Base-by-base conservation (phyloP, 2,113 vertebrate genomes). In the Sturnus vulgaris region DNA sequence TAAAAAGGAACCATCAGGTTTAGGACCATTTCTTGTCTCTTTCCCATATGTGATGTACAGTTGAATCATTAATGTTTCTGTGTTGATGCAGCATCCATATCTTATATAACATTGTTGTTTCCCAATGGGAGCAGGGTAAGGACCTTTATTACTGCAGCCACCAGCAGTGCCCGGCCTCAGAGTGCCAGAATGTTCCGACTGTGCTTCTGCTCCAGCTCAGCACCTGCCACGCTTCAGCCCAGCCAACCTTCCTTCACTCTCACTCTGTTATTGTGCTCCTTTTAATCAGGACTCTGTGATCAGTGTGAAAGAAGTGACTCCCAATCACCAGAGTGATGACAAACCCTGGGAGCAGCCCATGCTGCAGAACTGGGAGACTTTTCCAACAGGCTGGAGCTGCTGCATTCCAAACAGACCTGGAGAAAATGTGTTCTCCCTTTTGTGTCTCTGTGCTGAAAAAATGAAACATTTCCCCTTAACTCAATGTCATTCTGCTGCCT, bases 91-190 rank as follows among this genome's bases (percentile, higher is more conserved):
- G 47, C 47, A 25, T 3, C 66, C 47, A 10, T 4, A 7, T 23
- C 24, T 59, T 44, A 1, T n/a, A 3, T 1, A 47, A 12, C 22
- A 10, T 4, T 15, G 55, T 21, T 56, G 33, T 37, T 77, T 63
- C 47, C 82, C 68, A 20, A 0, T 3, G 47, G 50, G 70, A 13
- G 11, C 66, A 33, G 35, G 25, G 11, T 1, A 9, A 75, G 44
- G 70, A 44, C 7, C 5, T 64, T 39, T 6, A 0, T 46, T 7
- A 0, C 11, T 53, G 3, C 61, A 23, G 69, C 31, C 13, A 6
- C 19, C 63, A n/a, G 91, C 42, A 2, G n/a, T 39, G 5, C 60
- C 18, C 35, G 33, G 37, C 13, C 77, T 15, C 33, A 9, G 73
- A 46, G 65, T 4, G 37, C 35, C 2, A 3, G n/a, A 5, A 8